Evolutionary conservation across 2,888 invertebrate species (phyloP).

Genomic region (Tipula vernalis): DNA sequence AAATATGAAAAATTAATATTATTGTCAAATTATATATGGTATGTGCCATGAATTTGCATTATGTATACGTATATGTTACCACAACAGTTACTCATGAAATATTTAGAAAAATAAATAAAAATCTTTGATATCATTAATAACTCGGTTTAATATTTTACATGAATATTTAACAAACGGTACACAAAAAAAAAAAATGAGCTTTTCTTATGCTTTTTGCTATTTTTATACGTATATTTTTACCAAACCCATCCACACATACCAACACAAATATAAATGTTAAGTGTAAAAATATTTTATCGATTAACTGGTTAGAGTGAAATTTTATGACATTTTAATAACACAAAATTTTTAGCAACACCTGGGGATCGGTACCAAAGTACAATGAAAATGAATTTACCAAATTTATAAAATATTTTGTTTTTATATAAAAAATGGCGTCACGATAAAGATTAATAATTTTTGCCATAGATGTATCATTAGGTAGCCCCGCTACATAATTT

Average conservation of each 20-base stretch:
- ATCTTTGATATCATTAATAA: background rate
- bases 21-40: background rate
- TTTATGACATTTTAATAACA: background rate
- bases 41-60: background rate
- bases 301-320: background rate
- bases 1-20: background rate
- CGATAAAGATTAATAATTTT: too few species aligned
- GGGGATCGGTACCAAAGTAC: background rate
- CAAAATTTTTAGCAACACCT: background rate
- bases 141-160: background rate
- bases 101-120: background rate
- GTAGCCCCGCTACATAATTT: too few species aligned
- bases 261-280: background rate
- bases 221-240: background rate
- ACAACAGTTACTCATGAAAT: background rate
- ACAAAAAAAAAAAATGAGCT: background rate
- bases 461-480: too few species aligned
- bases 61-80: background rate
- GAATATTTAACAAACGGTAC: background rate
- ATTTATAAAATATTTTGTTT: background rate
- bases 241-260: background rate
- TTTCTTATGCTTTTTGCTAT: background rate
- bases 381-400: background rate
- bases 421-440: background rate
- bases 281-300: background rate